Conservation (phyloP, 2,888 invertebrate species). For the Enoplolaimus lenunculus region DNA sequence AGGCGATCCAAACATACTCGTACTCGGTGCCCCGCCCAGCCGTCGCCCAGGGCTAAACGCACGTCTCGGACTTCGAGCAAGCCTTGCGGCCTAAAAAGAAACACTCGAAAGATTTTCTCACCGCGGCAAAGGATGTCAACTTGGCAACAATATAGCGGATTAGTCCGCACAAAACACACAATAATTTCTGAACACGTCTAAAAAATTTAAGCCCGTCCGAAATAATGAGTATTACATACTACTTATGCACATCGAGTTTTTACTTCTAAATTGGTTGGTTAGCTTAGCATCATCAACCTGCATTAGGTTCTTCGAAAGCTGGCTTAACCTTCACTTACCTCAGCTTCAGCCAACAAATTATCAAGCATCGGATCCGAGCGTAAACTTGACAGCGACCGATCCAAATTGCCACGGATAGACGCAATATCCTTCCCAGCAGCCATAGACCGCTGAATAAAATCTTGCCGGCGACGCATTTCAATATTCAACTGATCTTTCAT, state of each 20-base stretch:
- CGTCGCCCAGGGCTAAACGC: not conserved
- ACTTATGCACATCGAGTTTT: no score
- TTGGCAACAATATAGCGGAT: no score
- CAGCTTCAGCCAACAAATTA: slow-evolving; percentile 13
- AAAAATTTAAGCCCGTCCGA: no score
- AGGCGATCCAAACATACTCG: not conserved
- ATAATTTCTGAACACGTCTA: no score
- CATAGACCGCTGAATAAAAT: slow-evolving; percentile 8
- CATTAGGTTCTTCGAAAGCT: no score
- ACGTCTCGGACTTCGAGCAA: not conserved
- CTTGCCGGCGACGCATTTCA: slow-evolving; percentile 16
- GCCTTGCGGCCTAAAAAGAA: not conserved
- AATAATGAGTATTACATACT: no score
- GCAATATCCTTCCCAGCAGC: slow-evolving; percentile 7
- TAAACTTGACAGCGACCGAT: slow-evolving; percentile 3
- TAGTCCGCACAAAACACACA: no score
- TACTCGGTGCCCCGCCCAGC: not conserved
- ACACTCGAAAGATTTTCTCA: no score
- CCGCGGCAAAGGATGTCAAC: no score
- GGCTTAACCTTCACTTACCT: no score
- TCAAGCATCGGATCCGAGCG: slow-evolving; percentile 13
- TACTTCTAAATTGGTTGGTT: no score
- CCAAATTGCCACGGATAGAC: slow-evolving; percentile 9
- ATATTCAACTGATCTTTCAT: slow-evolving; percentile 15
- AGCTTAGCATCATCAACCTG: no score